A percentile compares a stretch with the other conserved stretches of the same genome.
phyloP scores from a whole-genome alignment of 2,888 invertebrate species.

The Nephrotoma appendiculata region DNA sequence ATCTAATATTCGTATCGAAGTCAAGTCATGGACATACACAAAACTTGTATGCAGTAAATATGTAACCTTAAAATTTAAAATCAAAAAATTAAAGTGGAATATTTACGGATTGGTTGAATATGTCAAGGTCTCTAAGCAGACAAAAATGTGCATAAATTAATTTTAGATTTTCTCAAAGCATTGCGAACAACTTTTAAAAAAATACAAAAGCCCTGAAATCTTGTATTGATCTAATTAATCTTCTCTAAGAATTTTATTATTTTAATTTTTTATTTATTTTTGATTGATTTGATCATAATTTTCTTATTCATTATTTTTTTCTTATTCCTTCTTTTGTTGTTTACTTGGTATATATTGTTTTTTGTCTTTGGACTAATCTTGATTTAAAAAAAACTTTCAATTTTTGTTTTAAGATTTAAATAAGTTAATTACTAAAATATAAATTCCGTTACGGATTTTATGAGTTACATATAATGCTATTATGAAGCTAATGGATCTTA shows the following conservation, averaged over 20 bases:
- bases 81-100: neutral
- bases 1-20: neutral
- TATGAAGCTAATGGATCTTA: neutral
- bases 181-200: neutral
- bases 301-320: neutral
- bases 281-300: neutral
- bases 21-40: neutral
- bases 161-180: neutral
- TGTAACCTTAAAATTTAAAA: neutral
- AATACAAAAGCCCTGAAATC: neutral
- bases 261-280: neutral
- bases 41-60: neutral
- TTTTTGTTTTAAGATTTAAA: neutral
- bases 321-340: neutral
- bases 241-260: neutral
- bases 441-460: neutral
- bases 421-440: neutral
- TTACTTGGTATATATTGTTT: neutral
- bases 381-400: neutral
- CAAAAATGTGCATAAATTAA: neutral
- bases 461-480: neutral
- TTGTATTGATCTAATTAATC: neutral
- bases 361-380: neutral
- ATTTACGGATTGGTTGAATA: neutral
- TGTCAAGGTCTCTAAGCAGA: neutral